Base-by-base conservation (phyloP, 2,888 invertebrate genomes). In the Lumbricus terrestris region DNA sequence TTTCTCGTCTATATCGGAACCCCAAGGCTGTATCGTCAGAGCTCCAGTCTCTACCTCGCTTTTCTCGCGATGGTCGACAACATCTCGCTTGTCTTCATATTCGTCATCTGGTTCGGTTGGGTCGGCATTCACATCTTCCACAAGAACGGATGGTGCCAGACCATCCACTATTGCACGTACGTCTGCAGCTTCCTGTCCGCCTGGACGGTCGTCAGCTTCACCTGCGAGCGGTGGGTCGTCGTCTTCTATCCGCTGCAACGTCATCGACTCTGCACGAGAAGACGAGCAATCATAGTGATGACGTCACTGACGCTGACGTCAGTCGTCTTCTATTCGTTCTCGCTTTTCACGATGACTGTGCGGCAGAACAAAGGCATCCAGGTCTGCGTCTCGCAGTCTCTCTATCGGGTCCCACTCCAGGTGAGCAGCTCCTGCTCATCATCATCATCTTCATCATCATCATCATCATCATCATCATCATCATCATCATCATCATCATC, bases 1-100 rank as follows among this genome's bases (percentile, higher is more conserved):
- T 96, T 97, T 0, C 96, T 96, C 92, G 97, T 97, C 0, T 97
- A 97, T 93, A 96, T 96, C 92, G 96, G 95, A 88, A 97, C 97
- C 69, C 97, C 97, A 20, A 34, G 90, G 92, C 95, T 97, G 90
- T 95, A 96, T 33, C 96, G 96, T 88, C 96, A 97, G 35, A 97
- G 97, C 0, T 97, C 97, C 0, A 97, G 97, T 91, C 96, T 97
- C 92, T 98, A 97, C 94, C 95, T 98, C 92, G 96, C 97, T 0
- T 97, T 97, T 0, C 95, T 98, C 89, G 97, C 97, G 0, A 94
- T 97, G 4, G 97, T 97, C 91, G 97, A 98, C 94, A 97, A 97
- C 0, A 95, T 97, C 0, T 97, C 97, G 93, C 95, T 98, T n/a
- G 92, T 96, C 0, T 96, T 96, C 29, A 95, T 97, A 8, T 95